phyloP scores from a whole-genome alignment of 2,888 invertebrate genomes.

The Copidosoma aretas region DNA sequence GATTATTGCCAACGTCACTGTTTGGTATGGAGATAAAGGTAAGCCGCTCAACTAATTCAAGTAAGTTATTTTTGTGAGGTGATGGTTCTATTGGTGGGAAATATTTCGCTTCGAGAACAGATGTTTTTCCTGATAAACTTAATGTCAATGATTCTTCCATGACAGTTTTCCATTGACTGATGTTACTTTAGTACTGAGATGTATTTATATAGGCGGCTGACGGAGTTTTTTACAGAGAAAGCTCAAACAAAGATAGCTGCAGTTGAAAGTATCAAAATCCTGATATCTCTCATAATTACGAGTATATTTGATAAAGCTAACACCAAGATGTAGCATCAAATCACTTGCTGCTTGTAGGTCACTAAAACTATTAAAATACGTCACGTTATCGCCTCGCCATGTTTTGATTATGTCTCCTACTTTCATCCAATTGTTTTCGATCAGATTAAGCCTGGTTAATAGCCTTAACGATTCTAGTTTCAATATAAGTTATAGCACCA shows the following conservation, averaged over 20 bases:
- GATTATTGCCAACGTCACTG: too few relatives aligned
- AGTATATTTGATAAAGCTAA: not conserved
- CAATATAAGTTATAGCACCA: too few relatives aligned
- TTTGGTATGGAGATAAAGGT: too few relatives aligned
- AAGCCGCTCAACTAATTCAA: too few relatives aligned
- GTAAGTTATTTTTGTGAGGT: too few relatives aligned
- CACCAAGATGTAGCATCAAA: slow-evolving; percentile 1
- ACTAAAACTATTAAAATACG: slow-evolving; percentile 29
- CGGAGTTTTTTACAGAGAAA: slow-evolving; percentile 15
- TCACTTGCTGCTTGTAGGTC: slow-evolving; percentile 19
- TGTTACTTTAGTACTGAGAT: not conserved
- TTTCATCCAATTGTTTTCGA: too few relatives aligned
- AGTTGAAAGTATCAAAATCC: slow-evolving; percentile 17
- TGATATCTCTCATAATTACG: slow-evolving; percentile 40
- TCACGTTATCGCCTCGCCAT: not conserved
- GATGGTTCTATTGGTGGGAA: slow-evolving; percentile 26
- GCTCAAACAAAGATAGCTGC: slow-evolving; percentile 24
- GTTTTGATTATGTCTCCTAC: too few relatives aligned
- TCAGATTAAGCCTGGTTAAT: too few relatives aligned
- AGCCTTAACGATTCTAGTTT: too few relatives aligned
- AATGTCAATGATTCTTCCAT: slow-evolving; percentile 45
- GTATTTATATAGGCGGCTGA: not conserved
- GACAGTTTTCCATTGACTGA: not conserved
- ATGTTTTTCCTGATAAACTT: slow-evolving; percentile 46
- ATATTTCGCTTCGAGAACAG: slow-evolving; percentile 43